Conservation (phyloP, 1,140 invertebrate species). For the Conus betulinus region DNA sequence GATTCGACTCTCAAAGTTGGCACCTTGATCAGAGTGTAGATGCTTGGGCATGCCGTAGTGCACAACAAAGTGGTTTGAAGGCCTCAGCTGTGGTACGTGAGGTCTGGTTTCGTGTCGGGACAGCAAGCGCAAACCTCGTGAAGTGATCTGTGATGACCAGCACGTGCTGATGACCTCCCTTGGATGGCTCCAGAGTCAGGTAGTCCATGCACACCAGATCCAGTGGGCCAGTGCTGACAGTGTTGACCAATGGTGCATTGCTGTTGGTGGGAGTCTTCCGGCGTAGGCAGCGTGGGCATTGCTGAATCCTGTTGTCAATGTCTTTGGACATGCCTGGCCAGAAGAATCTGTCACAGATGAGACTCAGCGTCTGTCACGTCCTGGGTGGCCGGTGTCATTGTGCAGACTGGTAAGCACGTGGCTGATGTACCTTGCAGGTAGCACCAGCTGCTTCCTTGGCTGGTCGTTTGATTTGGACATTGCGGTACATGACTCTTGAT, state of each 20-base stretch:
- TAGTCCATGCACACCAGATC: slow-evolving; percentile 43
- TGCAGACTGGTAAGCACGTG: slow-evolving; percentile 29
- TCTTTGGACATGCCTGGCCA: slow-evolving; percentile 42
- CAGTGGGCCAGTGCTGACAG: neutral
- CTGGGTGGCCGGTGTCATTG: slow-evolving; percentile 42
- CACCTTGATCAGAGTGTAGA: slow-evolving; percentile 44
- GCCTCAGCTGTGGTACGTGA: slow-evolving; percentile 43
- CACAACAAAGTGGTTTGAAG: slow-evolving; percentile 42
- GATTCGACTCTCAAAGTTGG: slow-evolving; percentile 37
- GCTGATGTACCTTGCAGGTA: neutral
- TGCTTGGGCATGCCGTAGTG: slow-evolving; percentile 43
- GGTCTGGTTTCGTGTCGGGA: slow-evolving; percentile 37
- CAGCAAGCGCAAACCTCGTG: slow-evolving; percentile 35
- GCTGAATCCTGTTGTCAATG: slow-evolving; percentile 14
- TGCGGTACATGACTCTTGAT: neutral
- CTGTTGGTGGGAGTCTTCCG: slow-evolving; percentile 8
- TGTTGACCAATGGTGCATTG: slow-evolving; percentile 10
- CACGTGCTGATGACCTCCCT: slow-evolving; percentile 36
- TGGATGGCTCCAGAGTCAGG: slow-evolving; percentile 40
- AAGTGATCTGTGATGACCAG: slow-evolving; percentile 46
- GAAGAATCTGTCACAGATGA: slow-evolving; percentile 33
- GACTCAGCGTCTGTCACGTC: slow-evolving; percentile 27
- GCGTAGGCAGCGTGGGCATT: slow-evolving; percentile 11
- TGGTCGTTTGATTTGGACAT: neutral
- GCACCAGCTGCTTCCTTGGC: slow-evolving; percentile 4